Evolutionary conservation across 2,113 vertebrate species (phyloP).

Genomic region (Neodontobutis hainanensis): DNA sequence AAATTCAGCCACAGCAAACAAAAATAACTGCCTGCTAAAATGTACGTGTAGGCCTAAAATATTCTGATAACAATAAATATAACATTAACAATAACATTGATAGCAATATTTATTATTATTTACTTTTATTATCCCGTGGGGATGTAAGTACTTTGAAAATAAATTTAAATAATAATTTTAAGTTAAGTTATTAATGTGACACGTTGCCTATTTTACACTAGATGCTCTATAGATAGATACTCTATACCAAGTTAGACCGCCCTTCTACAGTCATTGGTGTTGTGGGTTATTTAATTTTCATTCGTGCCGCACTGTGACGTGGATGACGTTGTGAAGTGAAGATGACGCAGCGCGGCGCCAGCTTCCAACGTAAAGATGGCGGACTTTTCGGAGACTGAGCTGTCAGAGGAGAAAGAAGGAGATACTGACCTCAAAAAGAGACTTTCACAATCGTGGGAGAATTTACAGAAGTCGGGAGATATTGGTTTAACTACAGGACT

Average conservation of each 20-base stretch:
- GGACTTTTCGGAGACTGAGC: conserved; percentile 61
- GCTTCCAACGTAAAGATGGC: conserved; percentile 77
- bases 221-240: too few species aligned
- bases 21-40: neutral
- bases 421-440: conserved; percentile 58
- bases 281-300: neutral
- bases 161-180: too few species aligned
- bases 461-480: conserved; percentile 47
- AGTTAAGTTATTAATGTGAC: too few species aligned
- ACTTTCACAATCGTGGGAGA: conserved; percentile 46
- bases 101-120: too few species aligned
- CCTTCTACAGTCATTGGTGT: too few species aligned
- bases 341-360: conserved; percentile 27
- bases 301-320: neutral
- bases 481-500: conserved; percentile 28
- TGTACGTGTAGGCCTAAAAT: too few species aligned
- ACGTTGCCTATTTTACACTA: too few species aligned
- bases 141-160: too few species aligned
- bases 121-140: too few species aligned
- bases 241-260: too few species aligned
- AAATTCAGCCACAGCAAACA: neutral
- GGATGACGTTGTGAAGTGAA: conserved; percentile 32
- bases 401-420: conserved; percentile 73
- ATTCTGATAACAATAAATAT: too few species aligned
- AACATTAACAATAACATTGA: too few species aligned